Percentiles rank a stretch among this genome's conserved stretches.
These are phyloP conservation scores for Beris chalybata DNA, from an alignment of 2,888 invertebrate genomes.

Conservation along the genomic window DNA sequence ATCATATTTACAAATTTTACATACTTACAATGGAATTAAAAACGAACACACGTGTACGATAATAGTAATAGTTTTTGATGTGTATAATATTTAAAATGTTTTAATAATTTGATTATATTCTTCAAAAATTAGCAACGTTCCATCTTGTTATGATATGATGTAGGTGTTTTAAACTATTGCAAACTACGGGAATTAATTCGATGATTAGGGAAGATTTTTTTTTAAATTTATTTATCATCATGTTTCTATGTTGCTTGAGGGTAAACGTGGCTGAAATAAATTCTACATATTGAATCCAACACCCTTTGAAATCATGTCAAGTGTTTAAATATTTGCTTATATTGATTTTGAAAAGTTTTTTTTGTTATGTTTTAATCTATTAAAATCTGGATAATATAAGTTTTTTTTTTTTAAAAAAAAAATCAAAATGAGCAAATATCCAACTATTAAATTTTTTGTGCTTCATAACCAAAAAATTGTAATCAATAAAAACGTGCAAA, in stretches of 20 bases:
- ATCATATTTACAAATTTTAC: no score
- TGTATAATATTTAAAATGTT: not conserved
- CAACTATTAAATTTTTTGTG: not conserved
- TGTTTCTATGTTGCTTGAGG: constrained; percentile 29
- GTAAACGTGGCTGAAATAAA: constrained; percentile 38
- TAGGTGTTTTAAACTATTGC: no score
- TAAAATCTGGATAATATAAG: not conserved
- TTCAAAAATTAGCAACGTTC: not conserved
- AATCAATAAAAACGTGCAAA: constrained; percentile 11
- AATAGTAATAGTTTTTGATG: no score
- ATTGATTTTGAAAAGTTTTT: not conserved
- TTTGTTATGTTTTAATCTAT: not conserved
- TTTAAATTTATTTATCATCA: constrained; percentile 30
- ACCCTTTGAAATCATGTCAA: constrained; percentile 17
- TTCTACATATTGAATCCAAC: constrained; percentile 32
- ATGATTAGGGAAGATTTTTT: no score
- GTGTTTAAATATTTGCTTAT: not conserved
- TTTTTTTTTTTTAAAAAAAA: not conserved
- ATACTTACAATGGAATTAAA: no score
- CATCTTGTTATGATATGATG: not conserved
- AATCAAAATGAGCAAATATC: no score
- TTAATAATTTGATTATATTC: constrained; percentile 1
- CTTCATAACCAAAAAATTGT: not conserved
- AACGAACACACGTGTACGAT: no score
- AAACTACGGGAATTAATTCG: no score